A percentile compares a stretch with the other conserved stretches of the same genome.
Evolutionary conservation across 2,888 invertebrate species (phyloP).

Genomic region (Tuberolachnus salignus): DNA sequence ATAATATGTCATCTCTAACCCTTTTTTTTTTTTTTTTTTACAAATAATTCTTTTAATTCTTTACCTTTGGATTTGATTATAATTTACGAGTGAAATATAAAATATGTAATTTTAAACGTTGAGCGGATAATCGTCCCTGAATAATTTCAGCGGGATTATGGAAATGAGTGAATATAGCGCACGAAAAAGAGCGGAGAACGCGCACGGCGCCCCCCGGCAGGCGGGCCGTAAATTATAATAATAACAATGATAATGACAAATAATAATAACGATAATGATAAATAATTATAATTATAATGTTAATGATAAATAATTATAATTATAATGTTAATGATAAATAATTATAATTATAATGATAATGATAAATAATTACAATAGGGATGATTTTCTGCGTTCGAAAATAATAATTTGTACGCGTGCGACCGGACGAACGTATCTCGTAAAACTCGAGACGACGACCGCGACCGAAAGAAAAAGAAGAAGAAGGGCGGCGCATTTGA

Average conservation of each 20-base stretch:
- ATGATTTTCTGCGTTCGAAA: neutral
- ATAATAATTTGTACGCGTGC: constrained; percentile 17
- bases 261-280: neutral
- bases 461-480: neutral
- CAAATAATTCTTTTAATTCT: too few relatives aligned
- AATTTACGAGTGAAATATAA: too few relatives aligned
- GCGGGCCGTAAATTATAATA: neutral
- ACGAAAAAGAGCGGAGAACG: neutral
- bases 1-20: too few relatives aligned
- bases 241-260: neutral
- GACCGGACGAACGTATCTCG: neutral
- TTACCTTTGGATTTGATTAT: too few relatives aligned
- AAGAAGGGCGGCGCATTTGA: too few relatives aligned
- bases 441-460: too few relatives aligned
- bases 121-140: too few relatives aligned
- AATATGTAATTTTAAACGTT: too few relatives aligned
- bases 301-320: neutral
- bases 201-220: neutral
- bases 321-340: neutral
- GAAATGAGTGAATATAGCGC: neutral
- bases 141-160: neutral
- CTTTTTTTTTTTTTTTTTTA: too few relatives aligned
- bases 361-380: neutral
- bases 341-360: constrained; percentile 5
- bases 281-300: constrained; percentile 5